phyloP scores from a whole-genome alignment of 2,888 invertebrate species.

The Anaspis maculata region DNA sequence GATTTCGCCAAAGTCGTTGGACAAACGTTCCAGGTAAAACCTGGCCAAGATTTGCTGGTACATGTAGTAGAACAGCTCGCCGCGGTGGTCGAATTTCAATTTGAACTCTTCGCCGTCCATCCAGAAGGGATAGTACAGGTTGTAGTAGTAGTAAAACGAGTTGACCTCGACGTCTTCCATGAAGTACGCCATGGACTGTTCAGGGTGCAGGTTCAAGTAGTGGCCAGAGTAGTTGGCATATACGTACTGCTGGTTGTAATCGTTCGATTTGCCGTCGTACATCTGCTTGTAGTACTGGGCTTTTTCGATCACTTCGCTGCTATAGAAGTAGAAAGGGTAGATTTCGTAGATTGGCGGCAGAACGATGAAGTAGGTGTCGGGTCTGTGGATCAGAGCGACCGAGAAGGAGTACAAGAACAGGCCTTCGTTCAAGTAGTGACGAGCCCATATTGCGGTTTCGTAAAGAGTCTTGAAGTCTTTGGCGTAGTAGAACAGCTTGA shows the following conservation, averaged over 20 bases:
- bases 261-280: conserved; percentile 28
- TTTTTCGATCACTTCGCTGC: conserved; percentile 56
- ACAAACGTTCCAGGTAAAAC: conserved; percentile 68
- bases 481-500: conserved; percentile 59
- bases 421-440: conserved; percentile 59
- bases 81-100: conserved; percentile 49
- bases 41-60: conserved; percentile 62
- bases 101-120: conserved; percentile 47
- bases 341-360: conserved; percentile 67
- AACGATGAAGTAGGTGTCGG: conserved; percentile 55
- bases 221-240: conserved; percentile 55
- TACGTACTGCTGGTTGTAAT: conserved; percentile 44
- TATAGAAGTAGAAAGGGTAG: conserved; percentile 63
- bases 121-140: conserved; percentile 57
- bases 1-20: conserved; percentile 61
- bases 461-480: conserved; percentile 64
- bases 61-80: conserved; percentile 55
- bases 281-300: conserved; percentile 55
- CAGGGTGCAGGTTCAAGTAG: conserved; percentile 48
- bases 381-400: conserved; percentile 54
- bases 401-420: conserved; percentile 59
- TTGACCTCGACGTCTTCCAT: conserved; percentile 65
- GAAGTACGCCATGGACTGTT: conserved; percentile 56
- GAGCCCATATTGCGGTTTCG: conserved; percentile 60
- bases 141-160: conserved; percentile 54